Evolutionary conservation across 1,140 invertebrate genomes (phyloP).

Genomic region (Akabosia matsudoensis): DNA sequence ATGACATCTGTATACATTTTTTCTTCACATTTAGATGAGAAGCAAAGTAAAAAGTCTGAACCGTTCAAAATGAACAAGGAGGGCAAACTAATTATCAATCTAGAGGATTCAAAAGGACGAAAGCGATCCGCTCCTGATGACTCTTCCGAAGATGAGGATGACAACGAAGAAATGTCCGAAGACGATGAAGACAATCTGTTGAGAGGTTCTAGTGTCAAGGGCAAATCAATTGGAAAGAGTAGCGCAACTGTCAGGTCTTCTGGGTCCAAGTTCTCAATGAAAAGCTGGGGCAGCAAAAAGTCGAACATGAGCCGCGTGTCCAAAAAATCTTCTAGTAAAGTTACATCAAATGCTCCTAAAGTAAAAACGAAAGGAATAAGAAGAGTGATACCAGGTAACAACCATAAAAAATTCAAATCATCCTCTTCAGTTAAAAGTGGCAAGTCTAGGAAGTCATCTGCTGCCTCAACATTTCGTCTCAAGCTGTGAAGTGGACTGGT

Average conservation of each 20-base stretch:
- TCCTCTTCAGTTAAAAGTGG: neutral
- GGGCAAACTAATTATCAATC: constrained; percentile 44
- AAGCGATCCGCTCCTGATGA: neutral
- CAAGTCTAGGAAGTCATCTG: neutral
- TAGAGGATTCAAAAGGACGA: neutral
- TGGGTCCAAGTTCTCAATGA: neutral
- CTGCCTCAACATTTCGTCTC: neutral
- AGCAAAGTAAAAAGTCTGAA: neutral
- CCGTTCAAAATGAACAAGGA: constrained; percentile 41
- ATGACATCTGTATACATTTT: constrained; percentile 20
- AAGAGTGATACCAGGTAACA: neutral
- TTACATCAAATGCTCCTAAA: neutral
- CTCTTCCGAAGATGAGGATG: constrained; percentile 15
- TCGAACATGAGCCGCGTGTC: neutral
- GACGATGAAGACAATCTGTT: constrained; percentile 21
- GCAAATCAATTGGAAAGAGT: neutral
- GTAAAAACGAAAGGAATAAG: neutral
- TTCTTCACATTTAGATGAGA: constrained; percentile 21
- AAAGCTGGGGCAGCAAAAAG: neutral
- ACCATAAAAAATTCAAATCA: neutral
- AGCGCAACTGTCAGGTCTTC: neutral
- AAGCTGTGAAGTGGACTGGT: neutral
- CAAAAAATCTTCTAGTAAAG: neutral
- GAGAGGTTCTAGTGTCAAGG: constrained; percentile 5
- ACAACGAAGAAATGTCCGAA: neutral